phyloP scores from a whole-genome alignment of 2,797 vertebrate species.

The Cetoscarus ocellatus region DNA sequence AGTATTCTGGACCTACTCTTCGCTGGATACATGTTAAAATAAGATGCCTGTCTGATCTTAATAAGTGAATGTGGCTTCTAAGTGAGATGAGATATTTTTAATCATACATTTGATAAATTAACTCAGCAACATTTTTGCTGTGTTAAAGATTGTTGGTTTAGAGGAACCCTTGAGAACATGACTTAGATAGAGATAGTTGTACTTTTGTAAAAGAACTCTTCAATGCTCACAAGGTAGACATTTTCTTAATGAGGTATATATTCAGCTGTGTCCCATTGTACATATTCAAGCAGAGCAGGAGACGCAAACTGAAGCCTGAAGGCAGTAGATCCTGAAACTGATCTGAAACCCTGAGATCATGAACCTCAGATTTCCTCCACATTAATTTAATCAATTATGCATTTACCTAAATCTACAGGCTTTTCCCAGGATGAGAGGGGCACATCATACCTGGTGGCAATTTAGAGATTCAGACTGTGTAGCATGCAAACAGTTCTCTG shows the following conservation, averaged over 20 bases:
- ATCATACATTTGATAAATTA: too few relatives aligned
- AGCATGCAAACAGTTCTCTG: slow-evolving; percentile 30
- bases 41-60: too few relatives aligned
- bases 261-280: slow-evolving; percentile 9
- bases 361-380: slow-evolving; percentile 52
- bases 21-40: too few relatives aligned
- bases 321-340: slow-evolving; percentile 21
- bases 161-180: too few relatives aligned
- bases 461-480: slow-evolving; percentile 48
- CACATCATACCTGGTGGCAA: slow-evolving; percentile 48
- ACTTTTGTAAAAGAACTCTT: too few relatives aligned
- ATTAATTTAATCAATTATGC: slow-evolving; percentile 61
- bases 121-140: too few relatives aligned
- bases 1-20: too few relatives aligned
- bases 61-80: too few relatives aligned
- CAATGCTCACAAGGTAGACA: too few relatives aligned
- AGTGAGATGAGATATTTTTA: too few relatives aligned
- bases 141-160: too few relatives aligned
- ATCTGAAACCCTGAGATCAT: slow-evolving; percentile 44
- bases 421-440: slow-evolving; percentile 10
- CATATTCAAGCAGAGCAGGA: slow-evolving; percentile 19
- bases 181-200: too few relatives aligned
- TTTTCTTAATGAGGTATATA: slow-evolving; percentile 3
- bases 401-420: slow-evolving; percentile 51
- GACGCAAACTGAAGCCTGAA: slow-evolving; percentile 15